Conservation (phyloP, 2,113 vertebrate species). For the Centrocercus urophasianus region DNA sequence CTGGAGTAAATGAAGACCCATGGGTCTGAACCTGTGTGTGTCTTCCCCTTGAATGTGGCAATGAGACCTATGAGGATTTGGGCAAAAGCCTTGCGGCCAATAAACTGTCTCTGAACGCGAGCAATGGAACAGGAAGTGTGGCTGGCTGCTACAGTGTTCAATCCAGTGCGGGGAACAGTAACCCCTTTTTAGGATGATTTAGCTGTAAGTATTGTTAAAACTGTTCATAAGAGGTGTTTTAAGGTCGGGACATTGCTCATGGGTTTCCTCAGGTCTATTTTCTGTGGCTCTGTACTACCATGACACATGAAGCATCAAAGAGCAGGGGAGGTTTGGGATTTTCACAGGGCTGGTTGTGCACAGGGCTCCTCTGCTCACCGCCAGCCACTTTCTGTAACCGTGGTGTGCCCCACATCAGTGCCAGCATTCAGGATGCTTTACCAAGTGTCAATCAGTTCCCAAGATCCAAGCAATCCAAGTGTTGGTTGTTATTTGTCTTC, state of each 20-base stretch:
- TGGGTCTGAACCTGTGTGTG: not conserved
- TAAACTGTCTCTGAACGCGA: not conserved
- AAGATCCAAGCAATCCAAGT: not conserved
- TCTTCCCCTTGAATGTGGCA: not conserved
- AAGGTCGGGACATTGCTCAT: not conserved
- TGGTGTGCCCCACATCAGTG: not conserved
- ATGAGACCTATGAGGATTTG: not conserved
- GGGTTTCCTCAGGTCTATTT: not conserved
- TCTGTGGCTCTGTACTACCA: not conserved
- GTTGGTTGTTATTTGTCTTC: not conserved
- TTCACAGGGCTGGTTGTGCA: not conserved
- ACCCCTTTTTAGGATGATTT: not conserved
- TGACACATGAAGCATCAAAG: not conserved
- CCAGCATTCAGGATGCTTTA: not conserved
- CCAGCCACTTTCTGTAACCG: not conserved
- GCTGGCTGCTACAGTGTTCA: not conserved
- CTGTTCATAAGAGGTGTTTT: not conserved
- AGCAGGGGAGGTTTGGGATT: not conserved
- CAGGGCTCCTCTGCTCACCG: not conserved
- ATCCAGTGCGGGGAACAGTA: not conserved
- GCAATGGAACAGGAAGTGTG: not conserved
- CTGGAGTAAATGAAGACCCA: not conserved
- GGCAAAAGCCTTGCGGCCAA: not conserved
- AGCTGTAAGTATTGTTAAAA: not conserved
- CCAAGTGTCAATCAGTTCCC: not conserved